A percentile compares a stretch with the other conserved stretches of the same genome.
Evolutionary conservation across 2,888 invertebrate species (phyloP).

Genomic region (Diploptera punctata): DNA sequence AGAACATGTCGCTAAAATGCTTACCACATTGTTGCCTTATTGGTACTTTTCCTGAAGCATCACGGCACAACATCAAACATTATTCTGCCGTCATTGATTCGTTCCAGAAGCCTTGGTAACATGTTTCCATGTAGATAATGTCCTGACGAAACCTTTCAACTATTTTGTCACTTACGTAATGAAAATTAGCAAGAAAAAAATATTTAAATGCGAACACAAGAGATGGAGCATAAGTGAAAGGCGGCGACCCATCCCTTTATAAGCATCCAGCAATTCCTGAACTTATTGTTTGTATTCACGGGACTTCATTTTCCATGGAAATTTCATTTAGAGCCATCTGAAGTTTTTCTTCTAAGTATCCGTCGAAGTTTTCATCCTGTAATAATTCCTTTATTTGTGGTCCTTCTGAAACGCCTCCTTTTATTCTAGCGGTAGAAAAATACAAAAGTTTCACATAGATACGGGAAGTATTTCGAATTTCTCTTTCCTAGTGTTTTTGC

Average conservation of each 20-base stretch:
- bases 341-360: background rate
- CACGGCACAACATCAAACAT: background rate
- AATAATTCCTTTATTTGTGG: background rate
- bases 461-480: background rate
- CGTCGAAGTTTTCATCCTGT: background rate
- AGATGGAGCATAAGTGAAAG: background rate
- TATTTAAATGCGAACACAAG: too few species aligned
- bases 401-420: background rate
- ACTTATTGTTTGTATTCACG: background rate
- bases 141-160: background rate
- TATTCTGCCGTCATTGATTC: too few species aligned
- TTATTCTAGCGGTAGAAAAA: background rate
- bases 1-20: too few species aligned
- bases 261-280: background rate
- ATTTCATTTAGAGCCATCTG: background rate
- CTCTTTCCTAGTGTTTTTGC: background rate
- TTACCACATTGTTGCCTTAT: too few species aligned
- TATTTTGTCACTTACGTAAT: too few species aligned
- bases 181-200: background rate
- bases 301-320: background rate
- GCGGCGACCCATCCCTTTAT: background rate
- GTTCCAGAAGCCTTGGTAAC: background rate
- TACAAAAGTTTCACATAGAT: background rate
- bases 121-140: too few species aligned
- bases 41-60: background rate